A percentile compares a stretch with the other conserved stretches of the same genome.
These are phyloP conservation scores for Drosophila insularis DNA, from an alignment of 1,140 invertebrate species.

Conservation along the genomic window DNA sequence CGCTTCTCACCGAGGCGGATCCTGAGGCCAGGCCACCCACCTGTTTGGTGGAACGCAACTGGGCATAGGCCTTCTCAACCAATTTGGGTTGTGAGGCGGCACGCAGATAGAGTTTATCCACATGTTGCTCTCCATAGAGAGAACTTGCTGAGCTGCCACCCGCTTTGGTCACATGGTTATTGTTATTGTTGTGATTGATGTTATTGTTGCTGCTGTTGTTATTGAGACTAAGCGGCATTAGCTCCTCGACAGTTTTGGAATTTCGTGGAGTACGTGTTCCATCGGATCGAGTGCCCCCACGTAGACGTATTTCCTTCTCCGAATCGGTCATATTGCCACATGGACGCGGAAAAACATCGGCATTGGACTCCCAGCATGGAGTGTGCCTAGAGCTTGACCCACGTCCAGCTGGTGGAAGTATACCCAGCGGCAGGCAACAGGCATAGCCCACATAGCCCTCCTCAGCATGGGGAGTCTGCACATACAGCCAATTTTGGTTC, in stretches of 20 bases:
- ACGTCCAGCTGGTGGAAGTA: slow-evolving; percentile 83
- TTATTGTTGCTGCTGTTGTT: slow-evolving; percentile 55
- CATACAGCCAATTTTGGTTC: slow-evolving; percentile 91
- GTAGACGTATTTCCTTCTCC: slow-evolving; percentile 85
- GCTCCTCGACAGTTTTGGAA: slow-evolving; percentile 78
- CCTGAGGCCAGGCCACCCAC: slow-evolving; percentile 38
- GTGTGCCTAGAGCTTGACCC: slow-evolving; percentile 77
- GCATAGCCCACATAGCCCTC: slow-evolving; percentile 90
- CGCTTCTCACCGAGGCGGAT: slow-evolving; percentile 54
- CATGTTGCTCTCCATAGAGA: slow-evolving; percentile 83
- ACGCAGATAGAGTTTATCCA: slow-evolving; percentile 87
- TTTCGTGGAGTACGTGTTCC: slow-evolving; percentile 82
- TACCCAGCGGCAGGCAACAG: slow-evolving; percentile 89
- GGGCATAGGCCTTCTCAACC: slow-evolving; percentile 78
- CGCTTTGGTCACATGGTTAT: slow-evolving; percentile 29
- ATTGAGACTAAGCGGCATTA: slow-evolving; percentile 82
- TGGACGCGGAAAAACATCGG: slow-evolving; percentile 89
- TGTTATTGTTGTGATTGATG: slow-evolving; percentile 43
- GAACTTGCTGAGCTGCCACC: slow-evolving; percentile 48
- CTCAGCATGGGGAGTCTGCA: slow-evolving; percentile 90
- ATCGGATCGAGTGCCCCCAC: slow-evolving; percentile 84
- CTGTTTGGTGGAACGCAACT: slow-evolving; percentile 72
- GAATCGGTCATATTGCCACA: slow-evolving; percentile 89
- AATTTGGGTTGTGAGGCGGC: slow-evolving; percentile 79
- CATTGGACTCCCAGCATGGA: slow-evolving; percentile 90